Conservation (phyloP, 2,113 vertebrate species). For the Phalacrocorax pelagicus region DNA sequence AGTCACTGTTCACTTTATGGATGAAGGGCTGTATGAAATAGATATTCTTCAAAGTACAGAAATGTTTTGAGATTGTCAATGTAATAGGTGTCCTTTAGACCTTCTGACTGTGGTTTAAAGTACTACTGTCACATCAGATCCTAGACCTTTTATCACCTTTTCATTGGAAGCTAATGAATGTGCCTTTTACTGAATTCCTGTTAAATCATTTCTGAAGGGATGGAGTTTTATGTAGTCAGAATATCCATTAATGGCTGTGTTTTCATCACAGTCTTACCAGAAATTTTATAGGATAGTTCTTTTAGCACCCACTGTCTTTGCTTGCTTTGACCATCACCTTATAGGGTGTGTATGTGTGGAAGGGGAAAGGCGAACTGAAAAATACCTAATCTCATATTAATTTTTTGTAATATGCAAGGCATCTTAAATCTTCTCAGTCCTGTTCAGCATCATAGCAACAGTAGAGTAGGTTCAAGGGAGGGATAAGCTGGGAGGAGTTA, state of each 20-base stretch:
- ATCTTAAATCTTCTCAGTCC: background rate
- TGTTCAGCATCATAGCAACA: background rate
- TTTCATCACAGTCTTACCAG: background rate
- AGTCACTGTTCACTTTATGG: background rate
- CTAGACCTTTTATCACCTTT: background rate
- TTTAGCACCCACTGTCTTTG: background rate
- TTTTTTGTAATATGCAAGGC: background rate
- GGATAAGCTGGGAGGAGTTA: background rate
- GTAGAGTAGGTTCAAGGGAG: background rate
- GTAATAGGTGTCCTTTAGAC: background rate
- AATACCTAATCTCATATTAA: background rate
- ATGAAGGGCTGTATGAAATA: background rate
- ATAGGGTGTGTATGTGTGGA: background rate
- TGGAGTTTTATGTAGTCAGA: background rate
- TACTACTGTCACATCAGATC: background rate
- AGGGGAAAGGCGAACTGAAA: background rate
- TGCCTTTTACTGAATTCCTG: background rate
- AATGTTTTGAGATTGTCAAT: background rate
- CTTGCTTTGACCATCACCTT: background rate
- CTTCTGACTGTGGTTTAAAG: background rate
- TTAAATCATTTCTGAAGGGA: background rate
- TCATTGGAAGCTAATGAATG: background rate
- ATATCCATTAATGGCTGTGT: background rate
- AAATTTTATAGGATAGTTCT: background rate
- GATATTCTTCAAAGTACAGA: background rate